A percentile compares a stretch with the other conserved stretches of the same genome.
Evolutionary conservation across 2,113 vertebrate genomes (phyloP).

Genomic region (Archocentrus centrarchus): DNA sequence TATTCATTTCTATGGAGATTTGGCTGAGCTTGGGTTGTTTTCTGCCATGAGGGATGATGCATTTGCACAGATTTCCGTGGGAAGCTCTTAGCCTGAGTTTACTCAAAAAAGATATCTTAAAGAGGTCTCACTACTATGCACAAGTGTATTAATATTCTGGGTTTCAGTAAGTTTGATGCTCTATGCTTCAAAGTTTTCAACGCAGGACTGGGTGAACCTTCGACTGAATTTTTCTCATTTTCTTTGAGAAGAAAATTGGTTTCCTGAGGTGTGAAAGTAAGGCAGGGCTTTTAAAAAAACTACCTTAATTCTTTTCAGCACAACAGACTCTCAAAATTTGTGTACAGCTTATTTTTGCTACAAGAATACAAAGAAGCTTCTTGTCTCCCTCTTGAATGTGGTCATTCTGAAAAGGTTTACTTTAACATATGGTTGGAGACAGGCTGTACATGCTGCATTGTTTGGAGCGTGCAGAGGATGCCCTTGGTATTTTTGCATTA

Average conservation of each 20-base stretch:
- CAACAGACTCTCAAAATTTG: background rate
- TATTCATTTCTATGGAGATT: constrained; percentile 35
- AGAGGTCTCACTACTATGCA: background rate
- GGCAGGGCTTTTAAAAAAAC: background rate
- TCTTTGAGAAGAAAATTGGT: background rate
- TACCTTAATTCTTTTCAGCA: background rate
- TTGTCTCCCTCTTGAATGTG: background rate
- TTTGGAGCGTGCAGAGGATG: background rate
- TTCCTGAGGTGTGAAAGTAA: background rate
- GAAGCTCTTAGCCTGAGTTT: constrained; percentile 3
- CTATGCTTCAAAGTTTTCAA: background rate
- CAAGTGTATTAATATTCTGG: background rate
- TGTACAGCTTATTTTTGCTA: background rate
- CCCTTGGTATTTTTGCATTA: background rate
- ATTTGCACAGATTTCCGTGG: background rate
- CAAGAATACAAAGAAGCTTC: background rate
- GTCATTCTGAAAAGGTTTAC: background rate
- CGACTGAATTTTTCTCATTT: background rate
- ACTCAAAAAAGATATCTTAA: background rate
- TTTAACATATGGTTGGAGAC: background rate
- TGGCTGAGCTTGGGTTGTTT: constrained; percentile 13
- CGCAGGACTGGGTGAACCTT: background rate
- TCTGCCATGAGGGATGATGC: constrained; percentile 4
- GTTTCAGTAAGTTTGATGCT: background rate
- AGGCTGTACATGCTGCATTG: background rate